Conservation (phyloP, 2,888 invertebrate genomes). For the Lymantria monacha region DNA sequence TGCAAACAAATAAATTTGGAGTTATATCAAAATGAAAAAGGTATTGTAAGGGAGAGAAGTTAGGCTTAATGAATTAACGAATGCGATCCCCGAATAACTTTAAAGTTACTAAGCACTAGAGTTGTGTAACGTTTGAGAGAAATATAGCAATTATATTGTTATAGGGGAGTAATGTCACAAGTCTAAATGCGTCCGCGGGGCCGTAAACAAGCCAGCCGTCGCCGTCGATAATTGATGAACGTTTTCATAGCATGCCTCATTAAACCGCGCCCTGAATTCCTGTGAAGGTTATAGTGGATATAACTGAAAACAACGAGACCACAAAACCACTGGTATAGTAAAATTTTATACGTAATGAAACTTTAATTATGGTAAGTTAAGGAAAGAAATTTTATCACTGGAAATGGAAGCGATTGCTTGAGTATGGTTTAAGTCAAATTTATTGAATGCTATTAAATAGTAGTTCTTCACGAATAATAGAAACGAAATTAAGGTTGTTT, state of each 20-base stretch:
- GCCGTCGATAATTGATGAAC: slow-evolving; percentile 79
- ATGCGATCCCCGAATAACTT: background rate
- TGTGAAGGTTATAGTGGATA: slow-evolving; percentile 66
- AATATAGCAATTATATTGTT: slow-evolving; percentile 31
- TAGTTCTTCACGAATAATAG: background rate
- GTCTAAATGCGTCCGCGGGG: slow-evolving; percentile 76
- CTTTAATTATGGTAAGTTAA: slow-evolving; percentile 30
- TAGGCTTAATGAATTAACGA: no score
- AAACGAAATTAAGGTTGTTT: slow-evolving; percentile 29
- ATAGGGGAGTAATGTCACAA: slow-evolving; percentile 63
- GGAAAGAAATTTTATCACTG: background rate
- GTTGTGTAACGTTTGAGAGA: slow-evolving; percentile 32
- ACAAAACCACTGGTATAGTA: slow-evolving; percentile 28
- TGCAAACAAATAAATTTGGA: no score
- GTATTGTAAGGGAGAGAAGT: no score
- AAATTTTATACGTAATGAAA: slow-evolving; percentile 36
- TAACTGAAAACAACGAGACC: slow-evolving; percentile 48
- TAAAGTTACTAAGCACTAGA: slow-evolving; percentile 15
- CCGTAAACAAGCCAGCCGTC: slow-evolving; percentile 74
- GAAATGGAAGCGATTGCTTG: background rate
- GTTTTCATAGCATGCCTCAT: slow-evolving; percentile 76
- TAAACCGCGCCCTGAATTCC: slow-evolving; percentile 75
- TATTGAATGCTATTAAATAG: background rate
- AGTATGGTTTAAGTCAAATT: background rate
- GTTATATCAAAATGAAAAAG: no score